Percentiles rank a stretch among this genome's conserved stretches.
Conservation (phyloP, 2,888 invertebrate genomes). For the Aporophyla nigra region DNA sequence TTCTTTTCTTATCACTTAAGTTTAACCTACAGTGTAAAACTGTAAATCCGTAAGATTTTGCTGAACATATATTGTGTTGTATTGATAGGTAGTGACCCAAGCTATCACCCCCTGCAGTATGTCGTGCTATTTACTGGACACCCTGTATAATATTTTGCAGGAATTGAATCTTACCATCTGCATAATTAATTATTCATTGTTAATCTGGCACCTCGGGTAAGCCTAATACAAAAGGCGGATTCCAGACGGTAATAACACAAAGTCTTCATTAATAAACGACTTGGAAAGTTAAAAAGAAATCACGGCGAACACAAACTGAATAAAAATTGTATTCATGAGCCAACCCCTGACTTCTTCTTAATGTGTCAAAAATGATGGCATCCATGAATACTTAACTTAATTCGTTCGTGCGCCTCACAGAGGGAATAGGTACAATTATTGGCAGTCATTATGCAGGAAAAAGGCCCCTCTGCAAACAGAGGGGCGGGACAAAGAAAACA, state of each 20-base stretch:
- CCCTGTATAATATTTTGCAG: too few relatives aligned
- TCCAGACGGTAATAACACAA: neutral
- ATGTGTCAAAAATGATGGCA: conserved; percentile 67
- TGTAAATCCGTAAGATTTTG: too few relatives aligned
- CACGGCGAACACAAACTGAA: conserved; percentile 37
- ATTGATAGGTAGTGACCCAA: too few relatives aligned
- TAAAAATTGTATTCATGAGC: conserved; percentile 62
- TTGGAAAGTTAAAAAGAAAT: conserved; percentile 40
- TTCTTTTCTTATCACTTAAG: too few relatives aligned
- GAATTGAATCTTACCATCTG: neutral
- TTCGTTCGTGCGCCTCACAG: conserved; percentile 56
- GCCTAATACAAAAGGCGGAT: neutral
- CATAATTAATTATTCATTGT: conserved; percentile 28
- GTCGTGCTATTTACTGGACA: too few relatives aligned
- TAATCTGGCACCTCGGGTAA: neutral
- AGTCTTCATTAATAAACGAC: conserved; percentile 34
- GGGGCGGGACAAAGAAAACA: conserved; percentile 65
- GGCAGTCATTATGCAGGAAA: conserved; percentile 73
- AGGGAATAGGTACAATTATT: conserved; percentile 70
- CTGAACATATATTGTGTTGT: too few relatives aligned
- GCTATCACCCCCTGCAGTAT: too few relatives aligned
- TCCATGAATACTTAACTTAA: conserved; percentile 69
- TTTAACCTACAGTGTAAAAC: too few relatives aligned
- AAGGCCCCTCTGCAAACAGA: conserved; percentile 68
- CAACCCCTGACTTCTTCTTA: conserved; percentile 52